These are phyloP conservation scores for Callipepla squamata DNA, from an alignment of 2,113 vertebrate genomes.

Conservation along the genomic window DNA sequence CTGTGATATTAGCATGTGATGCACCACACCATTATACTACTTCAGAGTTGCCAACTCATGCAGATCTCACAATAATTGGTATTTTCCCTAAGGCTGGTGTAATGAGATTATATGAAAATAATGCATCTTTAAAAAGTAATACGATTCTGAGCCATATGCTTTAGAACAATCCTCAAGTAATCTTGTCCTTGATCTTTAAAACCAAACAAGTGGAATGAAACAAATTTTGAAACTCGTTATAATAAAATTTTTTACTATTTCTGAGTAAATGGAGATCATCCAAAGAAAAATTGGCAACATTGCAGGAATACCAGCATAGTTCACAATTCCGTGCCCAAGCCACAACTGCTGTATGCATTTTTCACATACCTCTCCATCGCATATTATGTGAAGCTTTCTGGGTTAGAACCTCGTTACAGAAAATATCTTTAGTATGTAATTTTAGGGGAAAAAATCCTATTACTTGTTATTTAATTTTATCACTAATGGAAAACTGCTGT, in stretches of 20 bases:
- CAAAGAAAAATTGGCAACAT: neutral
- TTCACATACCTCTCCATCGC: neutral
- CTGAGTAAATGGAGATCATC: neutral
- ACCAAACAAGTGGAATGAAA: neutral
- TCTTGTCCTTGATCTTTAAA: slow-evolving; percentile 13
- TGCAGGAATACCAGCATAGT: neutral
- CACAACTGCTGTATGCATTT: neutral
- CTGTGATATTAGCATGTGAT: slow-evolving; percentile 43
- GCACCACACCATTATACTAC: neutral
- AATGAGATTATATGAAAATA: slow-evolving; percentile 66
- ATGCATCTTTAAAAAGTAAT: slow-evolving; percentile 57
- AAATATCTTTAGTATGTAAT: neutral
- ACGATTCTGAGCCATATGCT: slow-evolving; percentile 47
- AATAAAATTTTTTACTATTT: neutral
- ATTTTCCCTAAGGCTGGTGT: slow-evolving; percentile 59
- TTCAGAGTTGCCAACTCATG: slow-evolving; percentile 55
- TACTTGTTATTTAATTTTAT: neutral
- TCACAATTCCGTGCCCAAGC: neutral
- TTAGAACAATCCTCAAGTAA: neutral
- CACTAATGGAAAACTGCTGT: neutral
- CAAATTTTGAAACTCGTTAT: neutral
- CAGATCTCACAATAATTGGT: slow-evolving; percentile 68
- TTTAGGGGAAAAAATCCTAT: neutral
- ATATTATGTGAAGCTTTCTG: neutral
- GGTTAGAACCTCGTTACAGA: neutral